phyloP scores from a whole-genome alignment of 2,113 vertebrate species.

The Phyllostomus discolor region DNA sequence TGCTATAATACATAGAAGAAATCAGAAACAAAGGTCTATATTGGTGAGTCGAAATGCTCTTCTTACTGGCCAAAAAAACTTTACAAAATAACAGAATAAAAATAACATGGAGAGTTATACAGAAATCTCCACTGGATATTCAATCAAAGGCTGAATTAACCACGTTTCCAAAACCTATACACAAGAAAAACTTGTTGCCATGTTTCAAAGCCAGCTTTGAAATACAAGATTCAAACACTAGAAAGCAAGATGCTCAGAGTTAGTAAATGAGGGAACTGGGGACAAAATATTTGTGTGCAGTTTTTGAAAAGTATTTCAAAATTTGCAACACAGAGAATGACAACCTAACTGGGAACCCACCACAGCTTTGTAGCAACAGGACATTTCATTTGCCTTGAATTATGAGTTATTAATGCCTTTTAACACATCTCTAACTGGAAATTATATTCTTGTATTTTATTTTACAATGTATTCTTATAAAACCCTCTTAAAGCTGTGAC shows the following conservation, averaged over 20 bases:
- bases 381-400: background rate
- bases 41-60: background rate
- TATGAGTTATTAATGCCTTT: background rate
- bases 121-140: background rate
- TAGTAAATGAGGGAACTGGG: background rate
- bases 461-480: background rate
- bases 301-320: background rate
- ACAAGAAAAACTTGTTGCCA: background rate
- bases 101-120: background rate
- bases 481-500: background rate
- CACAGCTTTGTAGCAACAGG: background rate
- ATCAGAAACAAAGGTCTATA: background rate
- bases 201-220: background rate
- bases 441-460: background rate
- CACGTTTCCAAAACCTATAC: background rate
- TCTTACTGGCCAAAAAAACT: background rate
- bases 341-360: background rate
- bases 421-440: background rate
- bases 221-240: background rate
- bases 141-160: background rate
- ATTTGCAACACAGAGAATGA: background rate
- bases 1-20: background rate
- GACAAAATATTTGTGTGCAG: background rate
- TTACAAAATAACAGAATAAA: background rate
- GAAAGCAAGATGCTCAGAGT: background rate